A percentile compares a stretch with the other conserved stretches of the same genome.
These are phyloP conservation scores for Malurus melanocephalus DNA, from an alignment of 2,113 vertebrate genomes.

Conservation along the genomic window DNA sequence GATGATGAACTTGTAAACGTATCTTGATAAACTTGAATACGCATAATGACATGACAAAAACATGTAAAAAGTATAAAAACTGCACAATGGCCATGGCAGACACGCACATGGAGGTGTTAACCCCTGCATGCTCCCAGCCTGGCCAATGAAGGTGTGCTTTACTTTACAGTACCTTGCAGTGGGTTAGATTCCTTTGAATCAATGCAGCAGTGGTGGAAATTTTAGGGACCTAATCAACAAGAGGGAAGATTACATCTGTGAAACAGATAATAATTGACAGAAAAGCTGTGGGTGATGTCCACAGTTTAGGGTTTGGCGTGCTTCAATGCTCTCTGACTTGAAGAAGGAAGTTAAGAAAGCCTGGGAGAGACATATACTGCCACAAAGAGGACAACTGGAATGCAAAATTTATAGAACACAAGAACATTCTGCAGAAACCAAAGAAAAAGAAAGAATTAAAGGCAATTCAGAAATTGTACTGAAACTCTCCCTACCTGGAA, in stretches of 20 bases:
- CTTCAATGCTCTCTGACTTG: neutral
- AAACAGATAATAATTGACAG: neutral
- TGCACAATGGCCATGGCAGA: too few species aligned
- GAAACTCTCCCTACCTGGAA: neutral
- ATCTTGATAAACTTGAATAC: too few species aligned
- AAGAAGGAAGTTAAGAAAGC: neutral
- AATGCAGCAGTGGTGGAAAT: neutral
- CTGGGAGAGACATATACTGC: neutral
- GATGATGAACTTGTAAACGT: too few species aligned
- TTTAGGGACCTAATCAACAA: neutral
- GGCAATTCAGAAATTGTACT: neutral
- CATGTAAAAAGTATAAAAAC: too few species aligned
- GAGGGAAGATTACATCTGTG: neutral
- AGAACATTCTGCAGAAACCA: neutral
- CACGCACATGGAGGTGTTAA: too few species aligned
- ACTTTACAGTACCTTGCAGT: too few species aligned
- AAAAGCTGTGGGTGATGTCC: neutral
- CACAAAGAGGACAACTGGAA: neutral
- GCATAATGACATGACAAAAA: too few species aligned
- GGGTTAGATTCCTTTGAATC: too few species aligned
- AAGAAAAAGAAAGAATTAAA: neutral
- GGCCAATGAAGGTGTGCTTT: too few species aligned
- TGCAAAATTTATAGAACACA: neutral
- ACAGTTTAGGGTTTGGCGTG: neutral
- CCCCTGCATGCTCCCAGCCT: too few species aligned